Base-by-base conservation (phyloP, 2,113 vertebrate species). In the Neotragus moschatus region DNA sequence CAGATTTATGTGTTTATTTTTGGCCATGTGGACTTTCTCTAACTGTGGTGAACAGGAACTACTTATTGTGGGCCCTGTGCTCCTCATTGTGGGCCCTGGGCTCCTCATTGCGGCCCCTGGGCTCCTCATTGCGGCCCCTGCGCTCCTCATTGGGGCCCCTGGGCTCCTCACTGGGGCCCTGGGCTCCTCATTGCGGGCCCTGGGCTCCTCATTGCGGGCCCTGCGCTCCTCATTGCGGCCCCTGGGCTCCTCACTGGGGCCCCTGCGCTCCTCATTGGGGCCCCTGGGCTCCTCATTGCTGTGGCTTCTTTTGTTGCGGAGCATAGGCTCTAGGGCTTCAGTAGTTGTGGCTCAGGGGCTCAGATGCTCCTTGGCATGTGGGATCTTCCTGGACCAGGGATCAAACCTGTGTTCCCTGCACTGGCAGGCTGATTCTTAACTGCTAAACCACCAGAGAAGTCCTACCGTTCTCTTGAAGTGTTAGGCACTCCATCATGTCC, bases 111-210 rank as follows among this genome's bases (percentile, higher is more conserved):
- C 25, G 9, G 39, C n/a, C n/a, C n/a, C n/a, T n/a, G n/a, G n/a
- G n/a, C n/a, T n/a, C n/a, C 36, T 43, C 23, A 3, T 14, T 7
- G 70, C 0, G 3, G 21, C 6, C 5, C 19, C 21, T 4, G 21
- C 6, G 70, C 12, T 73, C 23, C 36, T 75, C 23, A 3, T 14
- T 7, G 70, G 0, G 1, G 21, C 6, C 5, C 19, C 21, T 4
- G 21, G 12, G 70, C 12, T 73, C 5, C 36, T 43, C 12, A 3
- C 5, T 7, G 70, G 13, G 9, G 39, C n/a, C n/a, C n/a, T n/a
- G n/a, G n/a, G n/a, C n/a, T n/a, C n/a, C 36, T 43, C 23, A 3
- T 14, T 7, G 70, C 0, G 3, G 21, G 3, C 5, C 19, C 21
- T 4, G 21, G 12, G 70, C 12, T 73, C 23, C 36, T 75, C 23